phyloP scores from a whole-genome alignment of 2,113 vertebrate species.

The Sinocyclocheilus anshuiensis region DNA sequence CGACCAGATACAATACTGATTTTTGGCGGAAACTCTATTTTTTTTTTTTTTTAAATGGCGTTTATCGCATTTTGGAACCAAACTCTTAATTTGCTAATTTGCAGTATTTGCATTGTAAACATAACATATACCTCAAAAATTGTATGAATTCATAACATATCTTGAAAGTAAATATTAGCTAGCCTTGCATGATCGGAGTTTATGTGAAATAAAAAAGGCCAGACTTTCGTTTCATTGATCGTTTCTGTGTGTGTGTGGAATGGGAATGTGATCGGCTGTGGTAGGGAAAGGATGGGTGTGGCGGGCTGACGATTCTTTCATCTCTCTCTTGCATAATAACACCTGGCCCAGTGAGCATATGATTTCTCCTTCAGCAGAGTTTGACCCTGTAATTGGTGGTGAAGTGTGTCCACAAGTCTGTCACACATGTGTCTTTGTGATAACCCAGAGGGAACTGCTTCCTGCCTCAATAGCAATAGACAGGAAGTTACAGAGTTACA shows the following conservation, averaged over 20 bases:
- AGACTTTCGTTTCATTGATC: background rate
- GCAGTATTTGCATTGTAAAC: background rate
- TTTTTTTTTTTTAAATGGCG: too few relatives aligned
- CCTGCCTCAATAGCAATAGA: background rate
- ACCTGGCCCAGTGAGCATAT: conserved; percentile 41
- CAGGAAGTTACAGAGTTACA: conserved; percentile 9
- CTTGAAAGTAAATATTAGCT: too few relatives aligned
- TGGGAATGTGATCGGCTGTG: background rate
- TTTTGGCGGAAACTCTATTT: too few relatives aligned
- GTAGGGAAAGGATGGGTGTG: conserved; percentile 33
- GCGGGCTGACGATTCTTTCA: conserved; percentile 22
- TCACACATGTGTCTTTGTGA: conserved; percentile 4
- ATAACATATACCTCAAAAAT: background rate
- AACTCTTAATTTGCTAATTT: background rate
- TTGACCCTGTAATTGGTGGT: conserved; percentile 39
- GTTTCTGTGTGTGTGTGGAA: background rate
- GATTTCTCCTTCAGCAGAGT: conserved; percentile 30
- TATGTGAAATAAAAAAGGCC: background rate
- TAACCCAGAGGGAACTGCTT: background rate
- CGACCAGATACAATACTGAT: too few relatives aligned
- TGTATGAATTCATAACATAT: too few relatives aligned
- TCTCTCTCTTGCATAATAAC: conserved; percentile 35
- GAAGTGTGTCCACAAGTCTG: conserved; percentile 23
- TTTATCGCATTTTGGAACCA: too few relatives aligned
- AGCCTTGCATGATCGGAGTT: too few relatives aligned